These are phyloP conservation scores for Cheracebus regulus DNA, from an alignment of 2,797 vertebrate genomes.

Conservation along the genomic window DNA sequence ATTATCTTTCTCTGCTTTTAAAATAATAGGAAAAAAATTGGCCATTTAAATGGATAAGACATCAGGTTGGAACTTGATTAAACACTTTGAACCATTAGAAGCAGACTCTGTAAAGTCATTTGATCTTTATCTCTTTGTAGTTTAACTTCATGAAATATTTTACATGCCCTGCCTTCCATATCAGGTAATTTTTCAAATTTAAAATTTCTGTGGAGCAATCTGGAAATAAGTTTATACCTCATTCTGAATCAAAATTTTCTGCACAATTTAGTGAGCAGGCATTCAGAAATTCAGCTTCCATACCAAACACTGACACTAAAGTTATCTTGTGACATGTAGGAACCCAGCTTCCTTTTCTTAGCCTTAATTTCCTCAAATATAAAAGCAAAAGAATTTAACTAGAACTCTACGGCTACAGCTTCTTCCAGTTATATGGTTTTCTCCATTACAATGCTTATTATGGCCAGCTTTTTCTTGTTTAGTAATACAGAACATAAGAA, in stretches of 20 bases:
- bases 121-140: constrained; percentile 18
- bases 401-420: background rate
- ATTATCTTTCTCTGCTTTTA: constrained; percentile 51
- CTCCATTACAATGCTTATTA: background rate
- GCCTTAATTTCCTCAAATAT: background rate
- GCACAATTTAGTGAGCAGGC: background rate
- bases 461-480: background rate
- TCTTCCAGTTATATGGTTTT: background rate
- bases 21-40: constrained; percentile 65
- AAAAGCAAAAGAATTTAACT: background rate
- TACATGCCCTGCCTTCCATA: background rate
- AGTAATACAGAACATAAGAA: background rate
- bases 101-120: constrained; percentile 1
- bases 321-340: background rate
- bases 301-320: background rate
- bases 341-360: background rate
- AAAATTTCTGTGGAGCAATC: background rate
- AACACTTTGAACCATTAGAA: constrained; percentile 53
- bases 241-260: background rate
- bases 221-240: background rate
- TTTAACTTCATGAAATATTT: constrained; percentile 43
- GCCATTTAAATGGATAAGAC: constrained; percentile 62
- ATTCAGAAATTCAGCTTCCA: background rate
- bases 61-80: constrained; percentile 37
- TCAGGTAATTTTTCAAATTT: background rate